Conservation (phyloP, 2,113 vertebrate species). For the Emydocephalus ijimae region DNA sequence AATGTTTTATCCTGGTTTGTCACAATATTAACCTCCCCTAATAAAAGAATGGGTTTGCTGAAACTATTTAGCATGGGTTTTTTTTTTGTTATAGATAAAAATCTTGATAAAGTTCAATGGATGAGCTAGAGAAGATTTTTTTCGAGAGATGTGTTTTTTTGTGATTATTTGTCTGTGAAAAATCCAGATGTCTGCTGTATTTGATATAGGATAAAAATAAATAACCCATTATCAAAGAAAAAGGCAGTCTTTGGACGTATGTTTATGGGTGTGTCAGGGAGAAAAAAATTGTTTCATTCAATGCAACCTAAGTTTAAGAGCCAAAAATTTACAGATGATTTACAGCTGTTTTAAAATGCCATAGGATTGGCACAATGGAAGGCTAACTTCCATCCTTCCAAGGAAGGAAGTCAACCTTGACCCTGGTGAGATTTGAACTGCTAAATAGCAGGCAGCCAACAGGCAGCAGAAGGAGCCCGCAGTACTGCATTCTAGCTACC, state of each 20-base stretch:
- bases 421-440: no score
- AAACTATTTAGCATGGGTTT: slow-evolving; percentile 17
- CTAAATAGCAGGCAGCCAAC: no score
- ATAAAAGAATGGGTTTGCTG: slow-evolving; percentile 48
- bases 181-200: neutral
- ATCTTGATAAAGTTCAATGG: slow-evolving; percentile 21
- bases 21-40: slow-evolving; percentile 68
- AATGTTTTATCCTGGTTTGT: slow-evolving; percentile 65
- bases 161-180: neutral
- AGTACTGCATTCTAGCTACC: no score
- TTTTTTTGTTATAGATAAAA: slow-evolving; percentile 2
- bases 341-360: neutral
- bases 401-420: no score
- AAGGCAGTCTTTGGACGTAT: neutral
- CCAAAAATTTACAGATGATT: neutral
- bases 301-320: neutral
- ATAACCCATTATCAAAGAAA: neutral
- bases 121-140: slow-evolving; percentile 27
- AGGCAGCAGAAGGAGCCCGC: no score
- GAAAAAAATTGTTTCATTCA: neutral
- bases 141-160: neutral
- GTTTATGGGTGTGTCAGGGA: no score
- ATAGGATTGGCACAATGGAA: neutral
- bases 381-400: no score
- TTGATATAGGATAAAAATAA: neutral